Conservation (phyloP, 2,797 vertebrate genomes). For the Erithacus rubecula region DNA sequence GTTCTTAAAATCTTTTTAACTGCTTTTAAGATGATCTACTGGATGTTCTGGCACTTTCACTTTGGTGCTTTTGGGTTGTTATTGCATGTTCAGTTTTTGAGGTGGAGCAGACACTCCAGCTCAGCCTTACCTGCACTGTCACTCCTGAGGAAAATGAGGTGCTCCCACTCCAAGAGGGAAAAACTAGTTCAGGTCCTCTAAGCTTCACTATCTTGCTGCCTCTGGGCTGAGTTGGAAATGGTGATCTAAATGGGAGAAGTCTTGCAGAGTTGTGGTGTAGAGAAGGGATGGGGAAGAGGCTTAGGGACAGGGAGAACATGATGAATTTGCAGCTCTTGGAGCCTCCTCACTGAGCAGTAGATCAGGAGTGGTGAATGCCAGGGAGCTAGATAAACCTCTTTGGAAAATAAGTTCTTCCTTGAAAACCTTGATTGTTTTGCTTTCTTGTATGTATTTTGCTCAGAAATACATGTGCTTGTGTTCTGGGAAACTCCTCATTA, state of each 20-base stretch:
- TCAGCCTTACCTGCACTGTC: not conserved
- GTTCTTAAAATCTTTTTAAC: not conserved
- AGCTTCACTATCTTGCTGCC: not conserved
- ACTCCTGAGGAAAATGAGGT: not conserved
- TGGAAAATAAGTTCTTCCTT: not conserved
- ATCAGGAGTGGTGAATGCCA: not conserved
- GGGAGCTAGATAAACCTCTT: not conserved
- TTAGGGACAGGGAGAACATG: not conserved
- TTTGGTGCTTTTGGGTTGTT: not conserved
- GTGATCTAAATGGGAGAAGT: not conserved
- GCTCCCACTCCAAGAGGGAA: not conserved
- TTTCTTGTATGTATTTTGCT: not conserved
- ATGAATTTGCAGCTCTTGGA: not conserved
- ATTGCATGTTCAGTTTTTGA: not conserved
- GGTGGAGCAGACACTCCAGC: not conserved
- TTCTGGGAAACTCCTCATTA: not conserved
- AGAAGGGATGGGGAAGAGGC: not conserved
- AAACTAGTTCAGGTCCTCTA: not conserved
- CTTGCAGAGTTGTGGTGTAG: not conserved
- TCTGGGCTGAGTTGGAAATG: not conserved
- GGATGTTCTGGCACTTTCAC: not conserved
- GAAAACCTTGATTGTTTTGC: not conserved
- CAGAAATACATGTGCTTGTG: not conserved
- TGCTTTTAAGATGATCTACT: not conserved
- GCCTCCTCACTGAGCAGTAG: not conserved